Base-by-base conservation (phyloP, 1,140 invertebrate species). In the Trinorchestia longiramus region DNA sequence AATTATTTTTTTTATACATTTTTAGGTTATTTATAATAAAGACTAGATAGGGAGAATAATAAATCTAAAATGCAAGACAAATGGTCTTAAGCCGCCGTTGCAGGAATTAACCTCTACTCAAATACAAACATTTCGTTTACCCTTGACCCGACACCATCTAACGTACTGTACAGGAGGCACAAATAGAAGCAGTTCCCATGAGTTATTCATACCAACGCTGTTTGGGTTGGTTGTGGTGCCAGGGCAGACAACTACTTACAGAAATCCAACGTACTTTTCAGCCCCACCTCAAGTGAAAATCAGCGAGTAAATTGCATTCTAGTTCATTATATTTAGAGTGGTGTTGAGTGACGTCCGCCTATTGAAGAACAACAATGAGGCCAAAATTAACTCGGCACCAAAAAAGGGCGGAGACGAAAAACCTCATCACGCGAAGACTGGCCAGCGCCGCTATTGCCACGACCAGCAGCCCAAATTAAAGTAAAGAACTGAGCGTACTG, bases 381-480 rank as follows among this genome's bases (percentile, higher is more conserved):
- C 62, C 28, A 77, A 77, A 77, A 77, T 77, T 77, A 36, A 77
- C 62, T 77, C 62, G 62, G 62, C 62, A 23, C 62, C 11, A 77
- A 77, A 77, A 77, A 77, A 36, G 8, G 62, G 62, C 62, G 62
- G 62, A 77, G 62, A 77, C 28, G 62, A 28, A 77, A 77, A 36
- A 28, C 62, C 62, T 77, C 62, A 77, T 77, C 62, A 77, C 62
- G 62, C 62, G 47, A 77, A 77, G 62, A 28, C 62, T 28, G 8
- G 11, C 62, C 62, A 77, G 62, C 3, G 62, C 62, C 62, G 62
- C 62, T 77, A 77, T 77, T 77, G 62, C 62, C 62, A 23, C 62
- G 28, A 77, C 62, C 88, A 90, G 43, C 43, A 42, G 88, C 88
- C 44, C 36, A 43, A 94, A 45, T 94, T 94, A 94, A 94, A 94